Evolutionary conservation across 2,888 invertebrate species (phyloP).

Genomic region (Anthrax anthrax): DNA sequence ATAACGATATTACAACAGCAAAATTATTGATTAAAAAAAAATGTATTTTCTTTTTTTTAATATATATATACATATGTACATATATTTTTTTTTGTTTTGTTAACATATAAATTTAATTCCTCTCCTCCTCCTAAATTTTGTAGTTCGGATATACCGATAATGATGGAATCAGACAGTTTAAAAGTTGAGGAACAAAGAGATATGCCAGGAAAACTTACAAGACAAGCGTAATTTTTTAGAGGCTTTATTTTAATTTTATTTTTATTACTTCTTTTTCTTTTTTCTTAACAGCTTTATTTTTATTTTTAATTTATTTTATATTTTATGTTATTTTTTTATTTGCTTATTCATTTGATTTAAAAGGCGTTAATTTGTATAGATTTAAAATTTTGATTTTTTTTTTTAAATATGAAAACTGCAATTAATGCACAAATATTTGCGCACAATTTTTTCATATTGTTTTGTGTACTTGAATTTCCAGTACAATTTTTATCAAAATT

Average conservation of each 20-base stretch:
- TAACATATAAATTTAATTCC: no score
- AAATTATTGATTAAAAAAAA: neutral
- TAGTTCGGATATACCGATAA: neutral
- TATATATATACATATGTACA: no score
- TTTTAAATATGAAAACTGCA: neutral
- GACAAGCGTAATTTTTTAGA: conserved; percentile 22
- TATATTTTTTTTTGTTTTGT: no score
- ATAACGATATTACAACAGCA: no score
- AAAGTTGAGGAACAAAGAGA: neutral
- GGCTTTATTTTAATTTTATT: conserved; percentile 11
- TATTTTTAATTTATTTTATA: conserved; percentile 1
- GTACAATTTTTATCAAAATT: no score
- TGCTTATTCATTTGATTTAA: conserved; percentile 1
- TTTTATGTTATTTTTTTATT: neutral
- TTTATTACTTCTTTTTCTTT: conserved; percentile 12
- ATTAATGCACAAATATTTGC: no score
- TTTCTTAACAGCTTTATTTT: neutral
- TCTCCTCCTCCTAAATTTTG: neutral
- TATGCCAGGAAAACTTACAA: conserved; percentile 19
- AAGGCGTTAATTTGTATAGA: neutral
- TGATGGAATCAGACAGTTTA: neutral
- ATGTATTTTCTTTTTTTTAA: no score
- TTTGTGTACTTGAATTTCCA: no score
- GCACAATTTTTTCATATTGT: no score
- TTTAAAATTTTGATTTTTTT: neutral